Evolutionary conservation across 2,888 invertebrate species (phyloP).

Genomic region (Perizoma flavofasciatum): DNA sequence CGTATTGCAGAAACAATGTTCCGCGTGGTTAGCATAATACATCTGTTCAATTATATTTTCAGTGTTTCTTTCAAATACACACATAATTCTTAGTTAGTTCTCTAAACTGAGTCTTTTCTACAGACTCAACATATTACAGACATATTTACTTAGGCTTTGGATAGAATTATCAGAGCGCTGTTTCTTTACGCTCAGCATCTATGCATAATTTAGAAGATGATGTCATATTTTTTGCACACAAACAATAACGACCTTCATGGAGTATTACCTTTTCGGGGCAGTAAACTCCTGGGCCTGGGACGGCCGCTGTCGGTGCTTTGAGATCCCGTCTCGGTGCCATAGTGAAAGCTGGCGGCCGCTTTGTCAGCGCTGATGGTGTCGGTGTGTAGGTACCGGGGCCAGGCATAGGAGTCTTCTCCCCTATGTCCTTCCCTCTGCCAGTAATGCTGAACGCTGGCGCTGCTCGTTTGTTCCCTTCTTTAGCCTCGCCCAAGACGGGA

Average conservation of each 20-base stretch:
- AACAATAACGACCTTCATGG: constrained; percentile 23
- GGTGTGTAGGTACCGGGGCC: constrained; percentile 92
- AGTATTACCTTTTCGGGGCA: constrained; percentile 84
- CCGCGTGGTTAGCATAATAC: constrained; percentile 35
- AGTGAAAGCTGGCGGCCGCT: constrained; percentile 91
- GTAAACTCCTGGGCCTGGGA: constrained; percentile 86
- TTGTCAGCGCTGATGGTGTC: constrained; percentile 74
- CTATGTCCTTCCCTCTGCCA: constrained; percentile 88
- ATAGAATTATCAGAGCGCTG: constrained; percentile 22
- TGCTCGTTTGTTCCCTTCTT: constrained; percentile 84
- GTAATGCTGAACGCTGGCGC: constrained; percentile 95
- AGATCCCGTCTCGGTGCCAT: constrained; percentile 86
- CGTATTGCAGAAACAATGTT: constrained; percentile 33
- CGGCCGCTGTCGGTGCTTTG: constrained; percentile 63
- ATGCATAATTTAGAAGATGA: constrained; percentile 36
- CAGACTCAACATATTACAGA: constrained; percentile 3
- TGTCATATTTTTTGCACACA: constrained; percentile 38
- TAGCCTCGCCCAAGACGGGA: constrained; percentile 86
- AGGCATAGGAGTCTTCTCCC: constrained; percentile 82
- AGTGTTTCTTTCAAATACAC: neutral
- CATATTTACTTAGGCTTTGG: constrained; percentile 18
- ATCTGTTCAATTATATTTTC: constrained; percentile 4
- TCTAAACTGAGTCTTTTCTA: constrained; percentile 2
- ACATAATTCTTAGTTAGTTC: neutral
- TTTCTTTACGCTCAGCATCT: constrained; percentile 21